Base-by-base conservation (phyloP, 2,888 invertebrate genomes). In the Asteroscopus sphinx region DNA sequence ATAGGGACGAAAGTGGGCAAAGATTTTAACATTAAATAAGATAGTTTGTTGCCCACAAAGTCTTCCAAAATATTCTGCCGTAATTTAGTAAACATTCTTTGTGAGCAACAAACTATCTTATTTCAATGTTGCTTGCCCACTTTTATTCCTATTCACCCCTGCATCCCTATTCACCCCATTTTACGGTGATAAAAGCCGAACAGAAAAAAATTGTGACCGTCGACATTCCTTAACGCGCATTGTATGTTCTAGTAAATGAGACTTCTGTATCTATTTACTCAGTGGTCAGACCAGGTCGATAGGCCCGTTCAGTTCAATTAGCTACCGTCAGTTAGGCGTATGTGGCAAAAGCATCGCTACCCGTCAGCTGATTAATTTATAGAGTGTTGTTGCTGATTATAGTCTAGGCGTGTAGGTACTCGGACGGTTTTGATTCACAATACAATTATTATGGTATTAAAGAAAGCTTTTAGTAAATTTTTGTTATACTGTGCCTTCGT, bases 291-390 rank as follows among this genome's bases (percentile, higher is more conserved):
- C 39, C 32, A 53, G 37, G 17, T 47, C 73, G 52, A 59, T 63
- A 70, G 65, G 69, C 60, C 55, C 49, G 58, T 72, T 70, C 41
- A 48, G 52, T 61, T 67, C 73, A 73, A 73, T 73, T 73, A 73
- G 73, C 63, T 47, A 32, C 47, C 62, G 60, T 53, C 57, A 66
- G 65, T 66, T 64, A 61, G 59, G 62, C 61, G 65, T 62, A 73
- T 66, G 63, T 61, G 59, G 56, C 57, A 63, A 68, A 60, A 59
- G 53, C 54, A 72, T 68, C 55, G 66, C 67, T 74, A 59, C 46
- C 64, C 68, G 37, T 45, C 63, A 67, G 63, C 73, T 77, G 65
- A 77, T 81, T 78, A 75, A 78, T 78, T 76, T 78, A 78, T 77
- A 74, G 59, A 57, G 64, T 64, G 68, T 69, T 60, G 61, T 61